Evolutionary conservation across 2,888 invertebrate species (phyloP), one percentile per base, ranked within the genome.

Genomic region (Lordiphosa fenestrarum): DNA sequence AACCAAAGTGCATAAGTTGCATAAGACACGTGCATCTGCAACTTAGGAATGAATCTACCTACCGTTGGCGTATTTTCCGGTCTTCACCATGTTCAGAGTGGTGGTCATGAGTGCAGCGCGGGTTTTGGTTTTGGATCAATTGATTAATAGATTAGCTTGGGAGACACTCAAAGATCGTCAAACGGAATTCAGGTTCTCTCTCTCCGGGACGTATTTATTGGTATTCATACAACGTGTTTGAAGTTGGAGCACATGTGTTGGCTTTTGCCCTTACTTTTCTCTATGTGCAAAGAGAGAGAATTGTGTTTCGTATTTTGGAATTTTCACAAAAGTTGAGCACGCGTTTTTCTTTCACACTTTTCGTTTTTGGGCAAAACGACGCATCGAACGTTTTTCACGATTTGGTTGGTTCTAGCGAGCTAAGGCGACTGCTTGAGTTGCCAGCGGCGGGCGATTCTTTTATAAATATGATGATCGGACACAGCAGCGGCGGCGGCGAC

Each of bases 61-160:
- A 87, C 87, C 87, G 71, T 88, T 81, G 73, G 88, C 87, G 66
- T 83, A 88, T 76, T 87, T 73, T 52, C 88, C 87, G 73, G 87
- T 86, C 73, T 87, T 87, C 61, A 88, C 88, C 87, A 88, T 86
- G 39, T 84, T 81, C 63, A 78, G 66, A 60, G 82, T 58, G 74
- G 77, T 84, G 39, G 77, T 78, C 77, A 78, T 78, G 71, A 73
- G 84, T 81, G 57, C 69, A 62, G 68, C 73, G 84, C 77, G 71
- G 81, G 73, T 47, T 54, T 30, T 39, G 12, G 21, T 53, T 19
- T 19, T 21, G 19, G 21, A 40, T 30, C 36, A 36, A 38, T 36
- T 48, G 25, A 52, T 53, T 44, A 38, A 19, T 39, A 23, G 38
- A 49, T 49, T 49, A 40, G 37, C 47, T 37, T 36, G 39, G 46